Evolutionary conservation across 2,797 vertebrate species (phyloP), one percentile per base, ranked within the genome.

Genomic region (Pogoniulus pusillus): DNA sequence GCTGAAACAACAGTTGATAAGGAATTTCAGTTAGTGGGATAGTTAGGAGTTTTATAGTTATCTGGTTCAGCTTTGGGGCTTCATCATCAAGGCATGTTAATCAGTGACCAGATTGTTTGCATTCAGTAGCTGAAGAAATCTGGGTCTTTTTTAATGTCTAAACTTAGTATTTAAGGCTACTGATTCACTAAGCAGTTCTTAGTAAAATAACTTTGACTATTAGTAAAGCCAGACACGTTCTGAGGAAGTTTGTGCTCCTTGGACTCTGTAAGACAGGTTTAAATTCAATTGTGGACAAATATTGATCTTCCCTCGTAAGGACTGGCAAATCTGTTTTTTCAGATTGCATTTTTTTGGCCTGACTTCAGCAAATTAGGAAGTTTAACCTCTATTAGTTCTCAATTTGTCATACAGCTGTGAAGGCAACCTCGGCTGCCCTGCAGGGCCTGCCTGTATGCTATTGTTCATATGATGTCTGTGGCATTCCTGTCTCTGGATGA

Each of bases 31-130:
- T 93, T 93, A 93, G 86, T 80, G 4, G 78, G 70, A 26, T 74
- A 78, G 68, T 35, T 91, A 43, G 1, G 16, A 57, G 20, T 70
- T 92, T 79, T 92, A 86, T 53, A 65, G 51, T 58, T 90, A 65
- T n/a, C 66, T 75, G 55, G n/a, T 59, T 6, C 11, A 64, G 57
- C 74, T 74, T 34, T 82, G 80, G 79, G 37, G 27, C 87, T 92
- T 89, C 82, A 51, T 54, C 73, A 96, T 91, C 69, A 63, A 13
- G 78, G 63, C 22, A 17, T 72, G 95, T 95, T 96, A 96, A 96
- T 95, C 66, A 94, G 89, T 95, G 90, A 95, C 94, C 63, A 87
- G 73, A 12, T 26, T 73, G 41, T 88, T 88, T 94, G 85, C 59
- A 58, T 94, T 93, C 76, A 39, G 89, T 73, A 91, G 85, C 79